These are phyloP conservation scores for Coracopsis vasa DNA, from an alignment of 2,113 vertebrate genomes.

Conservation along the genomic window DNA sequence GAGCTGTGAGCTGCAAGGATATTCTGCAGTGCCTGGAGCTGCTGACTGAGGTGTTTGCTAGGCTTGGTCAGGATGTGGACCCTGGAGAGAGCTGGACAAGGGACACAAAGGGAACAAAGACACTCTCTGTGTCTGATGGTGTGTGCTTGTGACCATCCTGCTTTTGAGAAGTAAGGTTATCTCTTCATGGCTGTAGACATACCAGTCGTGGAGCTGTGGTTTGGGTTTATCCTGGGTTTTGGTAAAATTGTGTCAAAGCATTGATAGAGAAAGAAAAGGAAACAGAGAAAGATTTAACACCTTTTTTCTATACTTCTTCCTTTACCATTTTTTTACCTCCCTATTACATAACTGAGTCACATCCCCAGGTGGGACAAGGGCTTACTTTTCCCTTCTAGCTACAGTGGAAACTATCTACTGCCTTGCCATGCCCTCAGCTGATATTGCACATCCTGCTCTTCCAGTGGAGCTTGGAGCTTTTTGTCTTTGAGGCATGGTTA, in stretches of 20 bases:
- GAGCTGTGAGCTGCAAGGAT: background rate
- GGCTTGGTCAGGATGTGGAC: background rate
- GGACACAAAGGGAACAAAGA: background rate
- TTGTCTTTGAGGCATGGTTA: background rate
- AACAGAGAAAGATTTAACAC: background rate
- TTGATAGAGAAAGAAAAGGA: background rate
- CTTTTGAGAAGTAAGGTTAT: background rate
- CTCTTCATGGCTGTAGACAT: background rate
- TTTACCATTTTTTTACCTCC: background rate
- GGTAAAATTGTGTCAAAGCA: background rate
- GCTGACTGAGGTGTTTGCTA: background rate
- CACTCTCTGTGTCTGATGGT: accelerated
- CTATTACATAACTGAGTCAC: background rate
- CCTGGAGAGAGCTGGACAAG: background rate
- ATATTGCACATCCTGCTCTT: background rate
- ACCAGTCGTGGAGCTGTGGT: accelerated
- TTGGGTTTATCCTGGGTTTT: background rate
- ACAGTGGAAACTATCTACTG: background rate
- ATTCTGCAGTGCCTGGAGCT: background rate
- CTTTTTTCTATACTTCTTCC: background rate
- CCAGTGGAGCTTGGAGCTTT: background rate
- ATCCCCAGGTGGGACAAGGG: background rate
- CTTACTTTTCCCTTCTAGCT: background rate
- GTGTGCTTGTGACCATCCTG: background rate
- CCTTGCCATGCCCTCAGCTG: background rate